Conservation (phyloP, 2,888 invertebrate species). For the Mactromeris polynyma region DNA sequence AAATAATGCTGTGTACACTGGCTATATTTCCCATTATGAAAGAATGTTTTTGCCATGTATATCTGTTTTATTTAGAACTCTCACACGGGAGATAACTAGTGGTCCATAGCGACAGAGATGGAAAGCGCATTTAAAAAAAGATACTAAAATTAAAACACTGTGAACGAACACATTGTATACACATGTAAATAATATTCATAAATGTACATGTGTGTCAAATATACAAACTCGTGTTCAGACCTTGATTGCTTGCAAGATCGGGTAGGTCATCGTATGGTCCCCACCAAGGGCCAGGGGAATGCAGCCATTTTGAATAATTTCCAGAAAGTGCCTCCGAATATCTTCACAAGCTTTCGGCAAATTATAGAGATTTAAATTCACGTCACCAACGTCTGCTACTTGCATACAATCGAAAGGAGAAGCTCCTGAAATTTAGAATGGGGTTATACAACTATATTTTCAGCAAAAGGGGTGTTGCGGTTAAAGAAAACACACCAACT, state of each 20-base stretch:
- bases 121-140: too few species aligned
- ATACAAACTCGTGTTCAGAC: constrained; percentile 68
- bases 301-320: constrained; percentile 82
- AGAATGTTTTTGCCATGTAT: too few species aligned
- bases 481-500: too few species aligned
- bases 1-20: too few species aligned
- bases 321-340: constrained; percentile 77
- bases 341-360: constrained; percentile 82
- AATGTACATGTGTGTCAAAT: background rate
- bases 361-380: constrained; percentile 84
- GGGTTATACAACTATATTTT: background rate
- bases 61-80: too few species aligned
- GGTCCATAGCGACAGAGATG: too few species aligned
- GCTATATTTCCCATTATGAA: too few species aligned
- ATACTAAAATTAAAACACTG: too few species aligned
- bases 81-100: too few species aligned
- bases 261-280: constrained; percentile 87
- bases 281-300: constrained; percentile 86
- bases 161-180: too few species aligned
- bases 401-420: constrained; percentile 84
- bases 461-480: too few species aligned
- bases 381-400: constrained; percentile 86
- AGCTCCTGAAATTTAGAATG: constrained; percentile 77
- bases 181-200: too few species aligned
- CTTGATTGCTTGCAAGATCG: constrained; percentile 86